Base-by-base conservation (phyloP, 2,113 vertebrate genomes). In the Hipposideros armiger region DNA sequence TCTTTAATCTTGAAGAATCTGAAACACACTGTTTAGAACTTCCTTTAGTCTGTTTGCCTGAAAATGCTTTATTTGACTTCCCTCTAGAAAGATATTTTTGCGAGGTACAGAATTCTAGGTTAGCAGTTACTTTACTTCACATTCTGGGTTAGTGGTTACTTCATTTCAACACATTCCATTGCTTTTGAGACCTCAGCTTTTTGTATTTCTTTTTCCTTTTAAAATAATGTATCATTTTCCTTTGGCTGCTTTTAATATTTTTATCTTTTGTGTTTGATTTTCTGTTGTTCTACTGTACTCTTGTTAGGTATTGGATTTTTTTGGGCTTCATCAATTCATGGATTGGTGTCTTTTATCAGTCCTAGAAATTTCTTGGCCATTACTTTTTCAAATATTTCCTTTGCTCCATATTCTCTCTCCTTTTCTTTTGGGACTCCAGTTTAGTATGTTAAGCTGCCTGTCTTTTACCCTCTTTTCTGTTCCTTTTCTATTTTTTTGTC, bases 211-310 rank as follows among this genome's bases (percentile, higher is more conserved):
- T 58, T 81, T 62, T 73, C 24, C 56, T 64, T 82, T 76, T 40
- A 50, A 73, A 36, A 40, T 8, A 40, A 84, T 36, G 4, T 77
- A 5, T 54, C 15, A 1, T 85, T 95, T 95, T 91, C 30, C 22
- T 95, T 84, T 67, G 30, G 1, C 50, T 52, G 13, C 70, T 78
- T 77, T 72, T 36, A 54, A 74, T 11, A 22, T 52, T 91, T 73
- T 94, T 89, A 52, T 40, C 22, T 67, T 67, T 72, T 91, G 20
- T 84, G 56, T 91, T 91, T 93, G 32, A 22, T 66, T 87, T 91
- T 70, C 13, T 87, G n/a, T 81, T 93, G 32, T 78, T 84, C 73
- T 50, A 40, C 22, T 70, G 7, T 54, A 16, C 32, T 67, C 1
- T 91, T n/a, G 77, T 67, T 83, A 60, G n/a, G 11, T 40, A 77